Evolutionary conservation across 2,888 invertebrate genomes (phyloP).

Genomic region (Limnephilus marmoratus): DNA sequence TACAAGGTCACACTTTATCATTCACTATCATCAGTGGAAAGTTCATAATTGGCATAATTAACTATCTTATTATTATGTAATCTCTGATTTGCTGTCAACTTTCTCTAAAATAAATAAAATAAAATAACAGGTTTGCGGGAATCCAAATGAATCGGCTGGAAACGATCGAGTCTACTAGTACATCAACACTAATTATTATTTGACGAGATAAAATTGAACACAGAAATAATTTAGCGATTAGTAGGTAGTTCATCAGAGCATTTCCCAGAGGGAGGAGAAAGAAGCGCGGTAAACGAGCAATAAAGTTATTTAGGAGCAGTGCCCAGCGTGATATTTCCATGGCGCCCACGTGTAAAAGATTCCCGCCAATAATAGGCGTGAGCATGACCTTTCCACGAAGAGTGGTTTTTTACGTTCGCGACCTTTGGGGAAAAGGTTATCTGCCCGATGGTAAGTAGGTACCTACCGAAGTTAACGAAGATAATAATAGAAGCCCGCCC

Average conservation of each 20-base stretch:
- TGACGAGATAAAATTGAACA: neutral
- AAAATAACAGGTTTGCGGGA: too few species aligned
- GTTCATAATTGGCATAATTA: too few species aligned
- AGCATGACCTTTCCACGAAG: neutral
- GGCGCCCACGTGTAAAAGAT: neutral
- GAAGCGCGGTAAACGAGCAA: neutral
- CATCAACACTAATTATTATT: too few species aligned
- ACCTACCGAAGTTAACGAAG: neutral
- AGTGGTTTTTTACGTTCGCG: neutral
- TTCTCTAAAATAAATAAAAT: too few species aligned
- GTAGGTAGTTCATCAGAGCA: neutral
- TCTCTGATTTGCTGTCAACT: too few species aligned
- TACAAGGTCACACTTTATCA: too few species aligned
- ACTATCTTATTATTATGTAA: too few species aligned
- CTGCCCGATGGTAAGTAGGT: neutral
- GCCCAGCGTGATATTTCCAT: neutral
- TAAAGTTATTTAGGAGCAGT: neutral
- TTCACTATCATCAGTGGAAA: too few species aligned
- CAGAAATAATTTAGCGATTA: neutral
- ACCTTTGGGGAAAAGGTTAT: neutral
- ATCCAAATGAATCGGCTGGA: too few species aligned
- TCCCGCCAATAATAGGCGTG: neutral
- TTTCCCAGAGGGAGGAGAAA: neutral
- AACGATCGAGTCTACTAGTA: too few species aligned
- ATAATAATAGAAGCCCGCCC: neutral